Percentiles rank a stretch among this genome's conserved stretches.
Evolutionary conservation across 2,888 invertebrate species (phyloP).

Genomic region (Tipula vernalis): DNA sequence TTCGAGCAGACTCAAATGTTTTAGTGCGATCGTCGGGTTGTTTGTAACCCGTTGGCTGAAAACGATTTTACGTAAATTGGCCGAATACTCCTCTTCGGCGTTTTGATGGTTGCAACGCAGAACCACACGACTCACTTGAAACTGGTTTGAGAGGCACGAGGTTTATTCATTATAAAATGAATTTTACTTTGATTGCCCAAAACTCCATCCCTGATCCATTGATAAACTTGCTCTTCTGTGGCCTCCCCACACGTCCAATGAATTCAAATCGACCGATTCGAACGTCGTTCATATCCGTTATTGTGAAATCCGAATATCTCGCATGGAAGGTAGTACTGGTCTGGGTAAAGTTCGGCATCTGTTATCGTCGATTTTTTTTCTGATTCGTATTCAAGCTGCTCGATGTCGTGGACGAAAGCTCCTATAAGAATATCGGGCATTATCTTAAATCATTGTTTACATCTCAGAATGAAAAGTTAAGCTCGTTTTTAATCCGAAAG

Average conservation of each 20-base stretch:
- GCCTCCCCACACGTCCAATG: conserved; percentile 29
- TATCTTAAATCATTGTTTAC: conserved; percentile 69
- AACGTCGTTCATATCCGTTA: conserved; percentile 33
- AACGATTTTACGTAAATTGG: conserved; percentile 69
- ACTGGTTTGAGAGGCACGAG: neutral
- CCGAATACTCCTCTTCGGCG: conserved; percentile 64
- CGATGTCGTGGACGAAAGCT: conserved; percentile 59
- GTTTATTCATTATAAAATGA: conserved; percentile 6
- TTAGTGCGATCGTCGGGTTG: neutral
- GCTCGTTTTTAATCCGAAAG: conserved; percentile 31
- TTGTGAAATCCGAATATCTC: conserved; percentile 34
- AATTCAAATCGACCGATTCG: conserved; percentile 33
- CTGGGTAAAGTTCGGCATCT: conserved; percentile 33
- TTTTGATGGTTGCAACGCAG: conserved; percentile 58
- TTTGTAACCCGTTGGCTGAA: conserved; percentile 23
- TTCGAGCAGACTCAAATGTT: neutral
- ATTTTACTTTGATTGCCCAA: neutral
- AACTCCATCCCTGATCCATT: conserved; percentile 54
- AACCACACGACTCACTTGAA: conserved; percentile 22
- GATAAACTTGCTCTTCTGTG: conserved; percentile 50
- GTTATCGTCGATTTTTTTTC: conserved; percentile 27
- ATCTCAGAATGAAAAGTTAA: conserved; percentile 33
- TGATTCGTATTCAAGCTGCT: conserved; percentile 18
- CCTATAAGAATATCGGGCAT: conserved; percentile 87
- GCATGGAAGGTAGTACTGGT: conserved; percentile 32